phyloP scores from a whole-genome alignment of 2,888 invertebrate species.

The Chironomus tentans region DNA sequence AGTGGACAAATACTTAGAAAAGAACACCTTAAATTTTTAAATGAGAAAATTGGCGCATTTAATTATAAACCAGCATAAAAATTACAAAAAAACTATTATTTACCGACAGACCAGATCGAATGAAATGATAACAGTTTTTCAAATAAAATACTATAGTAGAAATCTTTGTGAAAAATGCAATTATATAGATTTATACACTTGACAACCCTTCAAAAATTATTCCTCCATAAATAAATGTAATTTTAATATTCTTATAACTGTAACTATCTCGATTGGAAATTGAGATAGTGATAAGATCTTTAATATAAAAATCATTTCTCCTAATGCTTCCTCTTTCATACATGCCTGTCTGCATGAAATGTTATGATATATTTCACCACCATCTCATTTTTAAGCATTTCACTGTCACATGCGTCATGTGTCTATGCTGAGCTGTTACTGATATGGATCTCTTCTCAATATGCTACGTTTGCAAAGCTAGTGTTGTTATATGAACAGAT shows the following conservation, averaged over 20 bases:
- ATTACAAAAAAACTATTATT: too few relatives aligned
- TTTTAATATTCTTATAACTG: constrained; percentile 16
- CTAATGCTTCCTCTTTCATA: background rate
- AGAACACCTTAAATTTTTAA: background rate
- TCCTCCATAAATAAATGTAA: background rate
- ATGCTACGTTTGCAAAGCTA: background rate
- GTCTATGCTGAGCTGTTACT: background rate
- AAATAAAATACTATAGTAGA: background rate
- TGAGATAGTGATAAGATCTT: constrained; percentile 14
- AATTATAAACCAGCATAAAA: too few relatives aligned
- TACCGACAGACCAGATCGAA: background rate
- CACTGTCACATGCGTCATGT: constrained; percentile 22
- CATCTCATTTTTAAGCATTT: background rate
- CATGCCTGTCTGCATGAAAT: background rate
- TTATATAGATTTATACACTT: background rate
- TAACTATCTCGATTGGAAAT: constrained; percentile 8
- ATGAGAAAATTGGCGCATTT: background rate
- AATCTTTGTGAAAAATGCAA: background rate
- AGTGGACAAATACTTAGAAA: too few relatives aligned
- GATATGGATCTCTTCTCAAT: constrained; percentile 16
- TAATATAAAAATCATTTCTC: constrained; percentile 11
- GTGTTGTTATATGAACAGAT: too few relatives aligned
- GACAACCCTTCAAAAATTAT: background rate
- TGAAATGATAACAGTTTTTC: background rate
- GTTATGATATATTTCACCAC: constrained; percentile 20